A percentile compares a stretch with the other conserved stretches of the same genome.
Evolutionary conservation across 1,140 invertebrate genomes (phyloP).

Genomic region (Lethocerus indicus): DNA sequence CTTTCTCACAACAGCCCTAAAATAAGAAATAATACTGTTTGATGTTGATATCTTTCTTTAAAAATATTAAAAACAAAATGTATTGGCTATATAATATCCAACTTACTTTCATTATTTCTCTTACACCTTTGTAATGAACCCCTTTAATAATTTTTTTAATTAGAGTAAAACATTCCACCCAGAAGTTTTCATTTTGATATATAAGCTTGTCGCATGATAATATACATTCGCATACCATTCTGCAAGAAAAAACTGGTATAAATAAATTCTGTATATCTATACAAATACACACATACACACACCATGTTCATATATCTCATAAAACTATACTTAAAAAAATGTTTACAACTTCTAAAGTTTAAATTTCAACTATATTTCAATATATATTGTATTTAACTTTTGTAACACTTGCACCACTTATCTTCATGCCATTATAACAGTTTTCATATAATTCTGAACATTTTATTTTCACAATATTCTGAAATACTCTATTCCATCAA

Average conservation of each 20-base stretch:
- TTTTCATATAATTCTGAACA: no score
- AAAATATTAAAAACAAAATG: conserved; percentile 3
- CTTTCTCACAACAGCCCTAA: conserved; percentile 71
- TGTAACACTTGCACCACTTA: no score
- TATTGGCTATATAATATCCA: conserved; percentile 7
- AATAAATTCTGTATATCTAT: not conserved
- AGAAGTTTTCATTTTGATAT: conserved; percentile 62
- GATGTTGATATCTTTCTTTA: no score
- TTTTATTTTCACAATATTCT: not conserved
- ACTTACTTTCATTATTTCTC: conserved; percentile 76
- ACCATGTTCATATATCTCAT: no score
- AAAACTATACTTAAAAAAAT: no score
- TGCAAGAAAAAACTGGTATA: conserved; percentile 24
- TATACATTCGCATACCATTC: conserved; percentile 69
- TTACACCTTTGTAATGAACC: conserved; percentile 88
- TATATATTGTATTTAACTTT: no score
- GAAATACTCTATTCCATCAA: not conserved
- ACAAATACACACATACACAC: not conserved
- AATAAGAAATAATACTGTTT: conserved; percentile 21
- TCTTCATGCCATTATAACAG: no score
- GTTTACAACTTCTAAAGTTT: no score
- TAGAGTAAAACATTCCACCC: conserved; percentile 73
- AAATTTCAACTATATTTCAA: no score
- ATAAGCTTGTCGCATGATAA: conserved; percentile 60
- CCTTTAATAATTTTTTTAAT: conserved; percentile 71